Base-by-base conservation (phyloP, 2,113 vertebrate species). In the Syrmaticus mikado region DNA sequence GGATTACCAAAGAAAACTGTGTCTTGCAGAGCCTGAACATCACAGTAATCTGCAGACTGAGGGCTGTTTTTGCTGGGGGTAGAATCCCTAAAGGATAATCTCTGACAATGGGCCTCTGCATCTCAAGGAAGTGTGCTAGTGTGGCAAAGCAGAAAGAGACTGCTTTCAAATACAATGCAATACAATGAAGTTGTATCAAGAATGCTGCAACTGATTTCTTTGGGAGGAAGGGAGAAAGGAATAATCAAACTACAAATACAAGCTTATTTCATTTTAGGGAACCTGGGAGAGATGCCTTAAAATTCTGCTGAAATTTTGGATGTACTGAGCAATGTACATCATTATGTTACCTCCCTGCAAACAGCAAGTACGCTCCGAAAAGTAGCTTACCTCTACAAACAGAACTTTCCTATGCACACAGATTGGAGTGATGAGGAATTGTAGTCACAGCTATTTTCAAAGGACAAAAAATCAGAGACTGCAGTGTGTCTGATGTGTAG, bases 51-150 rank as follows among this genome's bases (percentile, higher is more conserved):
- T 90, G 92, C 72, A 62, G 89, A 71, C 46, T 32, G 43, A 90
- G 87, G 82, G 68, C 65, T 94, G 65, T 94, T 97, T 93, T 91
- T 93, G 50, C 77, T 86, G 60, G 22, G 22, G 76, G 66, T 72
- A 84, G 81, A 96, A 94, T 95, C 90, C 68, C 73, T 92, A 52
- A 77, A 94, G 90, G 75, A 94, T 93, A 85, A 92, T 85, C 73
- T 91, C 60, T 93, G 66, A 78, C 89, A 86, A 95, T 67, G 87
- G 91, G 50, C 75, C 85, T 95, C 78, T 85, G 65, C 55, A 79
- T 85, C 92, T 87, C 65, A 72, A 50, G 85, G 57, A 74, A 95
- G 66, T 52, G 36, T 91, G 68, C 71, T 86, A 16, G 50, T 24
- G 21, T 53, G 82, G 73, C 77, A 68, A 86, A 93, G 74, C 36